Base-by-base conservation (phyloP, 1,140 invertebrate genomes). In the Orchestia grillus region DNA sequence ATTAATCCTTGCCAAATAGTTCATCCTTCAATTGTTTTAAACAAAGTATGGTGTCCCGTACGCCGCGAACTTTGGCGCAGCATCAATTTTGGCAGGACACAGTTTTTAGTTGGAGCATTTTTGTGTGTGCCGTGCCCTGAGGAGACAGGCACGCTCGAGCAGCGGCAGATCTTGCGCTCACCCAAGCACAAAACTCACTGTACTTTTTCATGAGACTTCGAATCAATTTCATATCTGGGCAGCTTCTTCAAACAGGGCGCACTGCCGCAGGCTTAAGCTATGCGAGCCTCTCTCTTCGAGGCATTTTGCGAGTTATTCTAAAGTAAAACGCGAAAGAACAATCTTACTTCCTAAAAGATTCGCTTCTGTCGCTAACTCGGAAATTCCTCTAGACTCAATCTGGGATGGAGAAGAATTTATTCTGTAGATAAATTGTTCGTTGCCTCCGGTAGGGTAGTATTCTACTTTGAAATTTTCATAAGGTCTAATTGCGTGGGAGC, bases 141-240 rank as follows among this genome's bases (percentile, higher is more conserved):
- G 88, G 88, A 91, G 88, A 91, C 88, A 88, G 15, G 8, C 88
- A 43, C 88, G 88, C 41, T 91, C 88, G 41, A 43, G 88, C 41
- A 42, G 44, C 88, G 28, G 41, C 41, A 44, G 88, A 91, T 44
- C 88, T 43, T 91, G 41, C 88, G 92, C 92, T 94, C 44, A 40
- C 36, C 92, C 36, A 40, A 94, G 92, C 92, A 47, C 92, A 94
- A 94, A 94, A 94, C 40, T 94, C 92, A 44, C 44, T 94, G 92
- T 44, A 94, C 43, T 44, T 94, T 45, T 94, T 45, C 92, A 94
- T 94, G 43, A n/a, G 92, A 45, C 44, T 94, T 44, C 15, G 92
- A 94, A 94, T 94, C 92, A 94, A 94, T 94, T 94, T 94, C 92
- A 94, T 94, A 44, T 45, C 44, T 94, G 92, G 92, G 92, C 92